Evolutionary conservation across 1,140 invertebrate species (phyloP).

Genomic region (Meloidogyne hapla): DNA sequence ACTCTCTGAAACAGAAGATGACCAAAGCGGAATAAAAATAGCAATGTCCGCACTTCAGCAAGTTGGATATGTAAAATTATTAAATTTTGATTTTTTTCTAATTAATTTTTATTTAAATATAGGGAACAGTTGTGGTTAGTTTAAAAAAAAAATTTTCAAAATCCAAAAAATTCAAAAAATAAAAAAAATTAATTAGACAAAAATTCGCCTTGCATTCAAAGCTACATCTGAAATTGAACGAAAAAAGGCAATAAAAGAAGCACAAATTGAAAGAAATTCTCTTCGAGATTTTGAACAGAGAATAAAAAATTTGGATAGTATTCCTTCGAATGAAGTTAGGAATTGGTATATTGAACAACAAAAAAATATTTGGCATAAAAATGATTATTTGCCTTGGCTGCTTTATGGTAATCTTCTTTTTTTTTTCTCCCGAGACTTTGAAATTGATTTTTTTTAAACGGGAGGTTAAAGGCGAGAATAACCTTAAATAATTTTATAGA

Average conservation of each 20-base stretch:
- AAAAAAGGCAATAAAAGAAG: slow-evolving; percentile 56
- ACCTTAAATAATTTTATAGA: slow-evolving; percentile 32
- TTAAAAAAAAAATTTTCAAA: not conserved
- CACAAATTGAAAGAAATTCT: slow-evolving; percentile 58
- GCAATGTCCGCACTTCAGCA: slow-evolving; percentile 58
- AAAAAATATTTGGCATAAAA: slow-evolving; percentile 49
- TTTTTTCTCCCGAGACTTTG: not conserved
- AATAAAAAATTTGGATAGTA: slow-evolving; percentile 29
- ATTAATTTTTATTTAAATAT: slow-evolving; percentile 22
- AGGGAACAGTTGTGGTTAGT: slow-evolving; percentile 61
- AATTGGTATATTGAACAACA: slow-evolving; percentile 29
- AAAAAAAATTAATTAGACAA: slow-evolving; percentile 27
- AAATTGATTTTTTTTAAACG: not conserved
- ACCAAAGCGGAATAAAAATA: slow-evolving; percentile 57
- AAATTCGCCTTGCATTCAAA: slow-evolving; percentile 59
- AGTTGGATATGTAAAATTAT: slow-evolving; percentile 57
- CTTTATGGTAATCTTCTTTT: slow-evolving; percentile 48
- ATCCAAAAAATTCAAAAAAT: no score
- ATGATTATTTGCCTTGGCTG: slow-evolving; percentile 63
- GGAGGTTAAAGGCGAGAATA: no score
- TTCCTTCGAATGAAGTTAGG: slow-evolving; percentile 3
- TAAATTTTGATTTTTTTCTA: slow-evolving; percentile 3
- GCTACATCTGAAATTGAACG: slow-evolving; percentile 51
- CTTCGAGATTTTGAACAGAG: slow-evolving; percentile 52
- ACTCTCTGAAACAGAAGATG: slow-evolving; percentile 39